These are phyloP conservation scores for Crypturellus tataupa DNA, from an alignment of 2,797 vertebrate genomes.

Conservation along the genomic window DNA sequence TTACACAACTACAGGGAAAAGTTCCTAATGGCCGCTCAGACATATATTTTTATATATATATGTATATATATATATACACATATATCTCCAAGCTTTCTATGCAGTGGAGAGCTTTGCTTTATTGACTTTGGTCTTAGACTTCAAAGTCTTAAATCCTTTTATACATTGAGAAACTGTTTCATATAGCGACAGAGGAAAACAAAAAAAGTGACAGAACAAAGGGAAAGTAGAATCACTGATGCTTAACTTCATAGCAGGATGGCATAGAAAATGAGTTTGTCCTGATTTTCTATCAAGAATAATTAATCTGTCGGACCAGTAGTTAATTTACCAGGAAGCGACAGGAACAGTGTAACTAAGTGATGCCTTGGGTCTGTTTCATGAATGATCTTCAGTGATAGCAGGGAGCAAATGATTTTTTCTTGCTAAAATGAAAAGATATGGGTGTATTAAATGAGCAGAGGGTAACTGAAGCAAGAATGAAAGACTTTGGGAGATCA, in stretches of 20 bases:
- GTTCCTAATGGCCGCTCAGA: not conserved
- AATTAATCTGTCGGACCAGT: not conserved
- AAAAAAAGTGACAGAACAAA: not conserved
- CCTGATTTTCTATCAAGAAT: not conserved
- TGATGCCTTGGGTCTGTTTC: not conserved
- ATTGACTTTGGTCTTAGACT: not conserved
- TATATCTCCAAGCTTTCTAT: not conserved
- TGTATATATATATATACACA: not conserved
- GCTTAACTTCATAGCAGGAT: not conserved
- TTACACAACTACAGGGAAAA: not conserved
- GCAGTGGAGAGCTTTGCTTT: not conserved
- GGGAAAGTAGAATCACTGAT: not conserved
- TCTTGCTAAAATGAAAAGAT: not conserved
- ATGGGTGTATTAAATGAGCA: not conserved
- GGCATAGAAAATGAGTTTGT: not conserved
- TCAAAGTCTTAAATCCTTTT: constrained; percentile 1
- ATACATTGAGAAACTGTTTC: not conserved
- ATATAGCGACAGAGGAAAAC: not conserved
- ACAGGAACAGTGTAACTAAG: not conserved
- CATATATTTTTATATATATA: not conserved
- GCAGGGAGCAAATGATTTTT: not conserved
- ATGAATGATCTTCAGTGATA: not conserved
- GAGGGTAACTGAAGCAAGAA: not conserved
- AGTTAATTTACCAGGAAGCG: not conserved
- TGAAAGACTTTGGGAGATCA: not conserved